Percentiles rank a stretch among this genome's conserved stretches.
Evolutionary conservation across 2,888 invertebrate genomes (phyloP).

Genomic region (Embidobia sp.): DNA sequence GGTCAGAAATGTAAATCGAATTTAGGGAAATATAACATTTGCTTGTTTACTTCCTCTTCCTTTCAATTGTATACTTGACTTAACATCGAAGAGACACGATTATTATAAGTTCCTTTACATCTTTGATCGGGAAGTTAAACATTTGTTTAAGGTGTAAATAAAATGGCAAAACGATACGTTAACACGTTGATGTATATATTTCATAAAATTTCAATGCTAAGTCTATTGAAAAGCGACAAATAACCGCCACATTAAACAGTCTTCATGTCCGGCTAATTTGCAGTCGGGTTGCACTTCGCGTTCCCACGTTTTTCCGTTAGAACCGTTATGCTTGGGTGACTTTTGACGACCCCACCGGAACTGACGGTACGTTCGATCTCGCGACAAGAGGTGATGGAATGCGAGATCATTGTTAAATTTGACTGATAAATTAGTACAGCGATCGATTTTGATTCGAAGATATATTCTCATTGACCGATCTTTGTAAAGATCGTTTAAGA

Average conservation of each 20-base stretch:
- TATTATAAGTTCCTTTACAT: neutral
- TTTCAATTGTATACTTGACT: no score
- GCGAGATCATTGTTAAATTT: constrained; percentile 33
- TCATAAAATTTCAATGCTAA: neutral
- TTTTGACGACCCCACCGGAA: constrained; percentile 80
- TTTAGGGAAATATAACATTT: no score
- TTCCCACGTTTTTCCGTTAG: constrained; percentile 82
- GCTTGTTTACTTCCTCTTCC: no score
- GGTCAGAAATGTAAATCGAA: no score
- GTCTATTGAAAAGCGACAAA: constrained; percentile 28
- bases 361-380: constrained; percentile 74
- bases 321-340: constrained; percentile 77
- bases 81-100: neutral
- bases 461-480: no score
- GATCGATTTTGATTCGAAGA: no score
- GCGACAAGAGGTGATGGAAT: constrained; percentile 50
- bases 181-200: neutral
- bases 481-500: no score
- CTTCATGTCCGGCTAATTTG: constrained; percentile 61
- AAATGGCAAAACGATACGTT: neutral
- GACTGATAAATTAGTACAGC: no score
- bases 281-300: constrained; percentile 62
- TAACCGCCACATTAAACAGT: constrained; percentile 57
- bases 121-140: neutral
- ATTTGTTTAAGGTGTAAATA: neutral